phyloP scores from a whole-genome alignment of 2,113 vertebrate genomes.

The Hemicordylus capensis region DNA sequence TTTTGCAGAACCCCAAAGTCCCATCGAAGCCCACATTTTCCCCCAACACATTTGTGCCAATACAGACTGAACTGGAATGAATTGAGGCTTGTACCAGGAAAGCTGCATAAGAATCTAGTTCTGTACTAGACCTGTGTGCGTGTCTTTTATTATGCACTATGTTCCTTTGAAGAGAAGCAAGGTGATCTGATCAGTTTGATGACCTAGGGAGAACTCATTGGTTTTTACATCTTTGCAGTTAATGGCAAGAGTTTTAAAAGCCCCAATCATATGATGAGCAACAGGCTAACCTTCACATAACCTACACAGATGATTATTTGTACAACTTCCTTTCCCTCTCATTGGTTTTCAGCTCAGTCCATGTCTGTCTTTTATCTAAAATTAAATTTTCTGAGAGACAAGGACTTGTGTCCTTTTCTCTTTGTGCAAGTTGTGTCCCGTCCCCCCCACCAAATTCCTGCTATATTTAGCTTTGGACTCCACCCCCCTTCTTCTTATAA shows the following conservation, averaged over 20 bases:
- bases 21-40: background rate
- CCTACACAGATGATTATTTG: background rate
- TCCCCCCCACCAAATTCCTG: too few species aligned
- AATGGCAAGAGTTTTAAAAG: background rate
- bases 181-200: background rate
- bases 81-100: background rate
- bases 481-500: background rate
- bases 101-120: background rate
- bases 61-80: background rate
- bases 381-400: accelerated
- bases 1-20: background rate
- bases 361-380: accelerated
- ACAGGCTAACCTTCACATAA: background rate
- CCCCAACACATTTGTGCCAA: background rate
- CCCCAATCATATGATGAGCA: background rate
- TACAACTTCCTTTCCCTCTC: background rate
- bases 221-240: background rate
- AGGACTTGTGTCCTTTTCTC: background rate
- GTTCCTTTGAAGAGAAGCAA: background rate
- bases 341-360: background rate
- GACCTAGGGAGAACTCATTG: background rate
- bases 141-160: background rate
- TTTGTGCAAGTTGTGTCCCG: background rate
- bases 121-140: background rate
- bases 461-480: background rate